Percentiles rank a stretch among this genome's conserved stretches.
phyloP scores from a whole-genome alignment of 2,888 invertebrate genomes.

The Isotomurus palustris region DNA sequence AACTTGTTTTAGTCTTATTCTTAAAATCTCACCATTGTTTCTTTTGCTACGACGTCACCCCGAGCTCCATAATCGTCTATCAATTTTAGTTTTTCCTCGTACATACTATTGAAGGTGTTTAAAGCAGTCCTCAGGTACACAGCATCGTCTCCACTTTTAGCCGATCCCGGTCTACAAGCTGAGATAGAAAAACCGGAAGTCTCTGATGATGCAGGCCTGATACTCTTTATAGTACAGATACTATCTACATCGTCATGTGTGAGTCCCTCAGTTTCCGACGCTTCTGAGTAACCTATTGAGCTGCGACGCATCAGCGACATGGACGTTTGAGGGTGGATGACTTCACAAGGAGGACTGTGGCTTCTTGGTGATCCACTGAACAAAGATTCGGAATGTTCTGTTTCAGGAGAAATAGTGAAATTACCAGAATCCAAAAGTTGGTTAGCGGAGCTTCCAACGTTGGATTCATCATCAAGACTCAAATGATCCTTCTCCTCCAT shows the following conservation, averaged over 20 bases:
- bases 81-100: conserved; percentile 29
- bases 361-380: conserved; percentile 24
- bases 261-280: background rate
- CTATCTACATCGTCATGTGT: too few relatives aligned
- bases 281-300: too few relatives aligned
- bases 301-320: too few relatives aligned
- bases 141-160: too few relatives aligned
- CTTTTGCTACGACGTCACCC: conserved; percentile 19
- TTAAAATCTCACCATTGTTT: conserved; percentile 19
- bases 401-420: conserved; percentile 39
- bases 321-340: background rate
- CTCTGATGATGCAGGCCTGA: too few relatives aligned
- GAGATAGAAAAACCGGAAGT: too few relatives aligned
- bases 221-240: too few relatives aligned
- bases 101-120: conserved; percentile 30
- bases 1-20: too few relatives aligned
- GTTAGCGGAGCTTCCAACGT: too few relatives aligned
- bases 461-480: conserved; percentile 18
- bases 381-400: conserved; percentile 10
- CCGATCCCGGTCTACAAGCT: too few relatives aligned
- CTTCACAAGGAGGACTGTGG: conserved; percentile 18
- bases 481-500: background rate
- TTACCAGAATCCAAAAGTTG: too few relatives aligned
- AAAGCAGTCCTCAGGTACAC: conserved; percentile 19
- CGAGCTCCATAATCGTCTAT: conserved; percentile 22